Evolutionary conservation across 1,140 invertebrate genomes (phyloP), one percentile per base, ranked within the genome.

Genomic region (Heliothis virescens): DNA sequence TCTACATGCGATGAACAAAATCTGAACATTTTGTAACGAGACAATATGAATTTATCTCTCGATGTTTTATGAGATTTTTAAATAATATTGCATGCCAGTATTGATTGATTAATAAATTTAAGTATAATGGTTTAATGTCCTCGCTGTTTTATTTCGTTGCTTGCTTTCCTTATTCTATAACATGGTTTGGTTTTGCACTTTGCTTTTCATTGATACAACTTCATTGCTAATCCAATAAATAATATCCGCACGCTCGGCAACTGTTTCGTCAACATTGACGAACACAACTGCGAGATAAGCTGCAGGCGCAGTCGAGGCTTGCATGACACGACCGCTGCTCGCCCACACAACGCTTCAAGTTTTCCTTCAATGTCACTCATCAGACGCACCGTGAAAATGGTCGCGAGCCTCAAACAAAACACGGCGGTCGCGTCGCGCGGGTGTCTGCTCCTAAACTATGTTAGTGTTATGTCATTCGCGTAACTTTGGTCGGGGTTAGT

Each of bases 31-130:
- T 92, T 89, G 84, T 88, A 88, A 77, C 57, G 79, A 86, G 86
- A 84, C 84, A 85, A 90, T 85, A 92, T 92, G 91, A 92, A 92
- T 91, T 91, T 91, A 89, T 89, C 90, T 91, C 90, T 90, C 87
- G 82, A 82, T 86, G 85, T 90, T 92, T 90, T 91, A 88, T 90
- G 88, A 91, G 87, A 87, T 88, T 91, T 91, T 90, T 92, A 91
- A 90, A 82, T 85, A 87, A 81, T 88, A 90, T 91, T 90, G 92
- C 91, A 92, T 90, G 91, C 87, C 85, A 90, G 87, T 91, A 60
- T 41, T 41, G 34, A 91, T 89, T 91, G 86, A 92, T 89, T 90
- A 94, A 93, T 94, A 94, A 94, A 94, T 94, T 94, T 94, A 94
- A 94, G 93, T 94, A 91, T 91, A 94, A 92, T 91, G 87, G 80